Base-by-base conservation (phyloP, 2,797 vertebrate genomes). In the Diplodus puntazzo region DNA sequence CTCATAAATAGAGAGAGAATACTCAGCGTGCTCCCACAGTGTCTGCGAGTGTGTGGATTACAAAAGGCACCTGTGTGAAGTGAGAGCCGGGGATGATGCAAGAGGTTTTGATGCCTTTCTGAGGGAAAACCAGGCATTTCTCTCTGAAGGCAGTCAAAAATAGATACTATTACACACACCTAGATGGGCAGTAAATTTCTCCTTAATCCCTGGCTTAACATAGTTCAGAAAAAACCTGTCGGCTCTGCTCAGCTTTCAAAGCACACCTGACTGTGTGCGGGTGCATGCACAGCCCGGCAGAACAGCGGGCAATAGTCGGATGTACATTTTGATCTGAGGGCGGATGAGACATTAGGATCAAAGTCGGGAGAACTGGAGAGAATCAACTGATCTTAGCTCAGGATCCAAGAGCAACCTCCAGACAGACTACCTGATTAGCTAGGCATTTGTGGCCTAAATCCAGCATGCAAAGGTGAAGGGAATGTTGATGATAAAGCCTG, bases 101-200 rank as follows among this genome's bases (percentile, higher is more conserved):
- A 85, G 73, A 18, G 69, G 79, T 81, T 87, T 75, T 86, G 82
- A 88, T 77, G 80, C 85, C 62, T 85, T 90, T 86, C 84, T 65
- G 77, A 75, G 88, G 55, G 75, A 77, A 85, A 89, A 80, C 74
- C 88, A 70, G 73, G 75, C 49, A 46, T 83, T 82, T 82, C 80
- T 80, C 82, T 84, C 75, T 55, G 48, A 79, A 81, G 87, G 77
- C 70, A 85, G 84, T 83, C 82, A 88, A 79, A 93, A 90, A 92
- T 89, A 92, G 86, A 82, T 75, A 84, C 75, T 54, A 85, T 91
- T 90, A 91, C 84, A 85, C 87, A 92, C 90, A 90, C 86, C 86
- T 87, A 82, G 87, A 90, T 90, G 91, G 89, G 86, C 91, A 86
- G 83, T 83, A 87, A 86, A 88, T 89, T 77, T 90, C 69, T 87